Evolutionary conservation across 2,888 invertebrate genomes (phyloP), one percentile per base, ranked within the genome.

Genomic region (Eupithecia tripunctaria): DNA sequence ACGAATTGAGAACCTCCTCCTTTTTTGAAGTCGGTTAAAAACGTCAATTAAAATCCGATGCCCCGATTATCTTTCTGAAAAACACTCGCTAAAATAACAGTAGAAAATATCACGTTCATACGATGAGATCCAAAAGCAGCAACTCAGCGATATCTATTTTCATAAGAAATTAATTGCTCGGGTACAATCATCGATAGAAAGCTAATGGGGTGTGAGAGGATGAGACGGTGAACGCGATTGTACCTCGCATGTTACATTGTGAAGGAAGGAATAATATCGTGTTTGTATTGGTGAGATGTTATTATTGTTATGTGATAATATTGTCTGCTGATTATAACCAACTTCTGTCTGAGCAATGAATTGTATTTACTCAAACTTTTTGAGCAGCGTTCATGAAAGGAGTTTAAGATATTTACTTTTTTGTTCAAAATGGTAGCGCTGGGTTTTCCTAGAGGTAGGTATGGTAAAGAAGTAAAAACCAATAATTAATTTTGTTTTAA

Each of bases 161-260:
- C 43, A 72, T 60, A 77, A 70, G 76, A 76, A 78, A 78, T 78
- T 78, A 78, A 76, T 78, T 74, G 76, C 74, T 77, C 51, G 75
- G 69, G 29, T 76, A 73, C 72, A 73, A 73, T 75, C 74, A 76
- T 78, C 75, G 77, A 77, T 74, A 78, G 76, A 68, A 77, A 78
- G 75, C 76, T 75, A 80, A 78, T 80, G 78, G 80, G 71, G 74
- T 77, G 74, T 72, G 62, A 78, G 21, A 12, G 51, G 51, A 51
- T 51, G 62, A 18, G 43, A 59, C 56, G 56, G 0, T 62, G 63
- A 36, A 36, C 63, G 63, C 32, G 63, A n/a, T 32, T 63, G 63
- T 63, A 36, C 21, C 32, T 21, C 27, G 18, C 51, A 51, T 51
- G 10, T n/a, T 63, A 62, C 62, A n/a, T 36, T 63, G 36, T 63